Conservation (phyloP, 2,888 invertebrate species). For the Meta bourneti region DNA sequence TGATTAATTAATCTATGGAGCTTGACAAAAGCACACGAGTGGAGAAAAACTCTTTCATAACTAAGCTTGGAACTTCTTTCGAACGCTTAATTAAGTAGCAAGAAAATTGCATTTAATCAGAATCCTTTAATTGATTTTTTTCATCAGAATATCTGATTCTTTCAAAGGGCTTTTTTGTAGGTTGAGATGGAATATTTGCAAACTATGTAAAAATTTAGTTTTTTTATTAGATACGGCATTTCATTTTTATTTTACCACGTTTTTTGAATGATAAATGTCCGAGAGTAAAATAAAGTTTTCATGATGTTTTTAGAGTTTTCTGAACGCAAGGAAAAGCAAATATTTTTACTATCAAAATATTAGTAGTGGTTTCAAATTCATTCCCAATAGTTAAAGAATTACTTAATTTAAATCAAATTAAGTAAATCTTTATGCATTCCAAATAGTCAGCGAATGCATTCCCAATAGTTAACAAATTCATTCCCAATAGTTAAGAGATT, state of each 20-base stretch:
- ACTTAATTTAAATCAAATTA: too few species aligned
- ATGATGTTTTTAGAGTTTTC: neutral
- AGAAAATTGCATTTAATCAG: conserved; percentile 45
- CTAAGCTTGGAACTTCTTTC: neutral
- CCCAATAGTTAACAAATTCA: too few species aligned
- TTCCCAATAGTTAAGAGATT: too few species aligned
- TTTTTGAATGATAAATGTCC: neutral
- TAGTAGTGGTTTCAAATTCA: too few species aligned
- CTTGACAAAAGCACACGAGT: neutral
- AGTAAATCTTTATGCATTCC: too few species aligned
- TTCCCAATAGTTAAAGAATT: too few species aligned
- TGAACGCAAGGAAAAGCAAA: too few species aligned
- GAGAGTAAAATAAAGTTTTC: neutral
- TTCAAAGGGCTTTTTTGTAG: conserved; percentile 24
- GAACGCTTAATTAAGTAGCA: conserved; percentile 37
- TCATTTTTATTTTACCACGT: neutral
- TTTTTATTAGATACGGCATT: conserved; percentile 31
- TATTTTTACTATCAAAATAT: too few species aligned
- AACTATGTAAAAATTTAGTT: conserved; percentile 17
- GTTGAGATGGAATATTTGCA: conserved; percentile 10
- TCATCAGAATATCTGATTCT: conserved; percentile 40
- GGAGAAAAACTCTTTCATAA: conserved; percentile 12
- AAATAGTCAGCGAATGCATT: too few species aligned
- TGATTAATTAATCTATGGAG: conserved; percentile 18
- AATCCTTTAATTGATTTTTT: conserved; percentile 45